These are phyloP conservation scores for Alouatta caraya DNA, from an alignment of 2,797 vertebrate genomes.

Conservation along the genomic window DNA sequence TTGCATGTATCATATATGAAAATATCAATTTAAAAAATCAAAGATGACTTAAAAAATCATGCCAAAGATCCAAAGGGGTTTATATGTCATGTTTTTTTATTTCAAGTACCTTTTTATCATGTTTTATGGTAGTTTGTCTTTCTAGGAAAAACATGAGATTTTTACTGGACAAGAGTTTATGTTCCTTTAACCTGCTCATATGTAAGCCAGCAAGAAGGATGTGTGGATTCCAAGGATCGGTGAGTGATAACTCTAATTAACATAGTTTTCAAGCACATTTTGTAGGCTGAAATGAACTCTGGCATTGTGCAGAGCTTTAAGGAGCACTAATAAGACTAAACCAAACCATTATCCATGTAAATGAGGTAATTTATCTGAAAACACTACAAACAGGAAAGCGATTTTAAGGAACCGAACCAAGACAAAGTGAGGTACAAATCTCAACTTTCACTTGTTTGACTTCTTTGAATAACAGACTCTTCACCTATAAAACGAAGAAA, in stretches of 20 bases:
- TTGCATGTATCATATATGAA: background rate
- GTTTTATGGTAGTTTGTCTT: background rate
- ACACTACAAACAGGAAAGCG: background rate
- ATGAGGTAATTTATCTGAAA: slow-evolving; percentile 34
- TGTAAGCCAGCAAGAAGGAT: background rate
- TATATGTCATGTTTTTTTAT: background rate
- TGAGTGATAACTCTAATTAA: background rate
- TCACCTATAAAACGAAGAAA: slow-evolving; percentile 13
- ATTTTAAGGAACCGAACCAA: background rate
- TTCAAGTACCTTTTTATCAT: background rate
- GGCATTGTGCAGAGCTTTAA: background rate
- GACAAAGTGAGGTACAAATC: background rate
- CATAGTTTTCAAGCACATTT: background rate
- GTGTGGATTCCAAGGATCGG: background rate
- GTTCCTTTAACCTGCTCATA: background rate
- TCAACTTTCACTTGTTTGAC: background rate
- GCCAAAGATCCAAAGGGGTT: background rate
- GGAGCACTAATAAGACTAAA: background rate
- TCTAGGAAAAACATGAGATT: background rate
- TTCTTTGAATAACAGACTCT: background rate
- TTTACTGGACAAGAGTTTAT: background rate
- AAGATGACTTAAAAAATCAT: background rate
- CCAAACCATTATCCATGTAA: background rate
- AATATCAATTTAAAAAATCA: background rate
- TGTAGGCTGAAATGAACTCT: background rate